A percentile compares a stretch with the other conserved stretches of the same genome.
These are phyloP conservation scores for Serinus canaria DNA, from an alignment of 2,113 vertebrate genomes.

Conservation along the genomic window DNA sequence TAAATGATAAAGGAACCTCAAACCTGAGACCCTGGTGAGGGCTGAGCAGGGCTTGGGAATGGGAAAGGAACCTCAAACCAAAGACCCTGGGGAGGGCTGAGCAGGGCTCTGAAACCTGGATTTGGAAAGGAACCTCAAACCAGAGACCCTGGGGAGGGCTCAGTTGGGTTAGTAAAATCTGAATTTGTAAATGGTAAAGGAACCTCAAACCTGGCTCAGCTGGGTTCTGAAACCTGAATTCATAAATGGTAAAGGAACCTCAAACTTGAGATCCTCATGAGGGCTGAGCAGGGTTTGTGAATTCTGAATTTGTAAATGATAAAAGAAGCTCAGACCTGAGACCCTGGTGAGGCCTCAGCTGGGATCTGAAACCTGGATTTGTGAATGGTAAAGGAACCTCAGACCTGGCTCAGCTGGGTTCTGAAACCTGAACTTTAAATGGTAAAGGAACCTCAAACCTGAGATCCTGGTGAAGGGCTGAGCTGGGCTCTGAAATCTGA, in stretches of 20 bases:
- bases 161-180: no score
- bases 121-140: no score
- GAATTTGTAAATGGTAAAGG: no score
- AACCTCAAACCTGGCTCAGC: no score
- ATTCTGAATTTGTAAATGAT: not conserved
- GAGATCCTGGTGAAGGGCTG: not conserved
- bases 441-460: no score
- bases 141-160: no score
- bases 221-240: no score
- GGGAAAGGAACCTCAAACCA: not conserved
- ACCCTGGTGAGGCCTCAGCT: not conserved
- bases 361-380: not conserved
- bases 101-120: no score
- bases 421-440: not conserved
- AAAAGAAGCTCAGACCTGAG: no score
- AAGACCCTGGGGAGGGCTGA: conserved; percentile 68
- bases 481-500: not conserved
- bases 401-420: not conserved
- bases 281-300: no score
- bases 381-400: not conserved
- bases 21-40: conserved; percentile 68
- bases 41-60: accelerated
- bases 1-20: not conserved
- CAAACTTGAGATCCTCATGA: no score
- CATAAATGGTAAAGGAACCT: no score